These are phyloP conservation scores for Ctenoplectra terminalis DNA, from an alignment of 1,140 invertebrate species.

Conservation along the genomic window DNA sequence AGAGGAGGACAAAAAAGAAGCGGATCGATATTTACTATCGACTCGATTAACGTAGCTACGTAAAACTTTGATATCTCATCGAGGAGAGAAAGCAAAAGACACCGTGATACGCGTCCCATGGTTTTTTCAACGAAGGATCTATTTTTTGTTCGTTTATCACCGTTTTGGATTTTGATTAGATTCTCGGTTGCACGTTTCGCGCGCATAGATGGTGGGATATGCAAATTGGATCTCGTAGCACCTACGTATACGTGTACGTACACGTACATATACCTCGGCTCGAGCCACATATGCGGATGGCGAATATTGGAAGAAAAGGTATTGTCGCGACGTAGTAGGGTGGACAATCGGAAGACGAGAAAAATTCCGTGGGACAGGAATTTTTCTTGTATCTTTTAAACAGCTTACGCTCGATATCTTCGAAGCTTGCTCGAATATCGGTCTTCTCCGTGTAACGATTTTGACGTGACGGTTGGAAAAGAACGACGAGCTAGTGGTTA, in stretches of 20 bases:
- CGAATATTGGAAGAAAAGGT: conserved; percentile 38
- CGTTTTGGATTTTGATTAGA: conserved; percentile 22
- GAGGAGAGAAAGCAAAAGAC: neutral
- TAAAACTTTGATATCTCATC: neutral
- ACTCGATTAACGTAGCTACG: neutral
- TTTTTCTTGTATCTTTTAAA: conserved; percentile 25
- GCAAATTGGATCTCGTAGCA: conserved; percentile 45
- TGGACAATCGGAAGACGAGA: conserved; percentile 10
- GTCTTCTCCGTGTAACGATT: neutral
- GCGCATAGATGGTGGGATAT: conserved; percentile 9
- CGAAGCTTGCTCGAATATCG: neutral
- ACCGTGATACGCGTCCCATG: neutral
- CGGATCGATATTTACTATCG: neutral
- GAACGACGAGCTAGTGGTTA: too few relatives aligned
- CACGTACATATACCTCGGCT: neutral
- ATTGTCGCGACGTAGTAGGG: neutral
- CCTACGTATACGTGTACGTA: too few relatives aligned
- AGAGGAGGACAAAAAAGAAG: neutral
- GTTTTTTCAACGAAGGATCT: neutral
- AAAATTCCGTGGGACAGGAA: conserved; percentile 20
- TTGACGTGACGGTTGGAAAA: neutral
- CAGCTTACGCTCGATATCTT: conserved; percentile 19
- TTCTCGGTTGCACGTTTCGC: conserved; percentile 14
- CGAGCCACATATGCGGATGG: neutral
- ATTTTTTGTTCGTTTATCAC: neutral